phyloP scores from a whole-genome alignment of 1,140 invertebrate genomes.

The Patella vulgata region DNA sequence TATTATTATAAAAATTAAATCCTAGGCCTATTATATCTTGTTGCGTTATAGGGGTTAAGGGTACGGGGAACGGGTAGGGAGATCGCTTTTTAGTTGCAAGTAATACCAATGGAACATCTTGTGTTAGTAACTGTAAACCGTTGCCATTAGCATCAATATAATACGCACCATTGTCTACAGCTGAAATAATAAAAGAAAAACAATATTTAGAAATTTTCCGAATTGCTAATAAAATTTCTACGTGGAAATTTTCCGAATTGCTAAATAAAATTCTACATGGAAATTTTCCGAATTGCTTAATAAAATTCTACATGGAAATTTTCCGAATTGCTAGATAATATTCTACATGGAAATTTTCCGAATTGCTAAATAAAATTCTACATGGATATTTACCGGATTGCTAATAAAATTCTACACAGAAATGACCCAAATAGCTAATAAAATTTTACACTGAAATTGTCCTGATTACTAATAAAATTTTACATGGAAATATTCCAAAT shows the following conservation, averaged over 20 bases:
- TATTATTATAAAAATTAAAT: constrained; percentile 61
- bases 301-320: neutral
- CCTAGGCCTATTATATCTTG: constrained; percentile 42
- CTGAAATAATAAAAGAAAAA: constrained; percentile 29
- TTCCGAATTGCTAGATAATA: neutral
- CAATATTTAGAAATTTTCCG: neutral
- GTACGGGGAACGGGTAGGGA: constrained; percentile 52
- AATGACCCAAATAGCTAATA: too few species aligned
- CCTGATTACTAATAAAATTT: too few species aligned
- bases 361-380: neutral
- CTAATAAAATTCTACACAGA: too few species aligned
- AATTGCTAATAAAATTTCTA: neutral
- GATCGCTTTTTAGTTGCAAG: constrained; percentile 33
- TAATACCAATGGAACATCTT: constrained; percentile 44
- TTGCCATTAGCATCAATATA: constrained; percentile 22
- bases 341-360: neutral
- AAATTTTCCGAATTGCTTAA: neutral
- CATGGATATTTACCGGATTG: too few species aligned
- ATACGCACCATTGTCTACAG: constrained; percentile 40
- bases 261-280: neutral
- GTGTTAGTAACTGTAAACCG: constrained; percentile 40
- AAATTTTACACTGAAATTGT: too few species aligned
- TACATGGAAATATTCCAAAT: too few species aligned
- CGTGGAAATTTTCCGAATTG: neutral
- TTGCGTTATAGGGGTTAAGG: constrained; percentile 41